A percentile compares a stretch with the other conserved stretches of the same genome.
Evolutionary conservation across 2,113 vertebrate species (phyloP).

Genomic region (Nothobranchius furzeri): DNA sequence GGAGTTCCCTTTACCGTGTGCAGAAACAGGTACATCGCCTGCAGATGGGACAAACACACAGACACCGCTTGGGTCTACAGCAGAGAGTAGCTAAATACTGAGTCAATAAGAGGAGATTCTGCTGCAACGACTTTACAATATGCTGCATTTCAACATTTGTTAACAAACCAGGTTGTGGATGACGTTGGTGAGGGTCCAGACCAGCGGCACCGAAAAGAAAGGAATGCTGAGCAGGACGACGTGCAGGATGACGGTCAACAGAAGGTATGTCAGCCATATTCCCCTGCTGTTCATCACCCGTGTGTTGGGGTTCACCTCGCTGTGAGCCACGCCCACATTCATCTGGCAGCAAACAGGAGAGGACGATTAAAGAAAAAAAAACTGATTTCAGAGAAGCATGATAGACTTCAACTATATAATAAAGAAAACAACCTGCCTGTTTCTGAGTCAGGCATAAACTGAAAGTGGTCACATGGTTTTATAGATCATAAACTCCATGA

Average conservation of each 20-base stretch:
- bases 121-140: neutral
- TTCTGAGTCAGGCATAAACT: too few relatives aligned
- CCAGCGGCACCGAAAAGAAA: slow-evolving; percentile 89
- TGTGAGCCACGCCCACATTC: slow-evolving; percentile 97
- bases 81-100: neutral
- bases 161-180: slow-evolving; percentile 93
- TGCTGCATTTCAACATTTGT: neutral
- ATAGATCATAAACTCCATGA: too few relatives aligned
- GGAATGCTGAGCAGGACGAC: slow-evolving; percentile 91
- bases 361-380: neutral
- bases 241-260: slow-evolving; percentile 87
- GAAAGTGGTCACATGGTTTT: too few relatives aligned
- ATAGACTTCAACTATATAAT: too few relatives aligned
- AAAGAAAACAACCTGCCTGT: too few relatives aligned
- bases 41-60: slow-evolving; percentile 19
- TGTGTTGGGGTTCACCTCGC: slow-evolving; percentile 96
- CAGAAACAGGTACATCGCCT: slow-evolving; percentile 93
- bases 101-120: neutral
- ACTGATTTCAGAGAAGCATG: neutral
- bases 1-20: slow-evolving; percentile 94
- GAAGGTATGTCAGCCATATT: slow-evolving; percentile 91
- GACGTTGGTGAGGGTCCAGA: slow-evolving; percentile 95
- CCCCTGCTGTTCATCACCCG: slow-evolving; percentile 94
- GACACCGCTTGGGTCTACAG: neutral
- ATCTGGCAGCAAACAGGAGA: slow-evolving; percentile 68